Conservation (phyloP, 1,140 invertebrate genomes). For the Drosophila nikananu region DNA sequence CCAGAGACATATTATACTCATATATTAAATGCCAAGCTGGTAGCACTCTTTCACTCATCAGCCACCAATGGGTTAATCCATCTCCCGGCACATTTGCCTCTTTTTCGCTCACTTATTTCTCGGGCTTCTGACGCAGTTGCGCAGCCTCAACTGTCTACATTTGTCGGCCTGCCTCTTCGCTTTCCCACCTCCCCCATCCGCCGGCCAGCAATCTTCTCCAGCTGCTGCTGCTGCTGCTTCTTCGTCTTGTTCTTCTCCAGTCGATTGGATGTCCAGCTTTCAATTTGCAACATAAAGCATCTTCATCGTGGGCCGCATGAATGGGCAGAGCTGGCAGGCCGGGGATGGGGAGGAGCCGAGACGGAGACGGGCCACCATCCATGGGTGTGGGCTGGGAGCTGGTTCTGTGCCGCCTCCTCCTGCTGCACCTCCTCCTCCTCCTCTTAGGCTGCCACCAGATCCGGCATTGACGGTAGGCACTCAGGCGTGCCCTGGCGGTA, state of each 20-base stretch:
- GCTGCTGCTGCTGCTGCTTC: slow-evolving; percentile 10
- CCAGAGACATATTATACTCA: background rate
- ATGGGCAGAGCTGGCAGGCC: slow-evolving; percentile 53
- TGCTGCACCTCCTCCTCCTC: slow-evolving; percentile 4
- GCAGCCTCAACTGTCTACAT: slow-evolving; percentile 75
- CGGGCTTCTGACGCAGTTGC: slow-evolving; percentile 58
- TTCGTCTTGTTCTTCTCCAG: slow-evolving; percentile 56
- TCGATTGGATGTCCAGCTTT: slow-evolving; percentile 83
- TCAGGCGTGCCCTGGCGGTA: slow-evolving; percentile 79
- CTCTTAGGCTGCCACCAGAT: slow-evolving; percentile 4
- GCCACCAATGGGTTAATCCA: slow-evolving; percentile 32
- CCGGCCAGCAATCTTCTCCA: slow-evolving; percentile 18
- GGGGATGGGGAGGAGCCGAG: background rate
- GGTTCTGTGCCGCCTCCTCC: slow-evolving; percentile 21
- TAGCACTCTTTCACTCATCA: background rate
- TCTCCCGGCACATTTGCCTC: slow-evolving; percentile 21
- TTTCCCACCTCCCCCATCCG: slow-evolving; percentile 26
- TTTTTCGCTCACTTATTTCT: slow-evolving; percentile 13
- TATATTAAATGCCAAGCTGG: background rate
- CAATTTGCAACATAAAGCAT: slow-evolving; percentile 84
- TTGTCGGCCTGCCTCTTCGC: slow-evolving; percentile 57
- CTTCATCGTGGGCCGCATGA: slow-evolving; percentile 83
- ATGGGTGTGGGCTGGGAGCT: slow-evolving; percentile 62
- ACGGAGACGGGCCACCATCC: background rate
- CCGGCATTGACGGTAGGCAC: slow-evolving; percentile 78